These are phyloP conservation scores for Syngnathus rostellatus DNA, from an alignment of 2,797 vertebrate species.

Conservation along the genomic window DNA sequence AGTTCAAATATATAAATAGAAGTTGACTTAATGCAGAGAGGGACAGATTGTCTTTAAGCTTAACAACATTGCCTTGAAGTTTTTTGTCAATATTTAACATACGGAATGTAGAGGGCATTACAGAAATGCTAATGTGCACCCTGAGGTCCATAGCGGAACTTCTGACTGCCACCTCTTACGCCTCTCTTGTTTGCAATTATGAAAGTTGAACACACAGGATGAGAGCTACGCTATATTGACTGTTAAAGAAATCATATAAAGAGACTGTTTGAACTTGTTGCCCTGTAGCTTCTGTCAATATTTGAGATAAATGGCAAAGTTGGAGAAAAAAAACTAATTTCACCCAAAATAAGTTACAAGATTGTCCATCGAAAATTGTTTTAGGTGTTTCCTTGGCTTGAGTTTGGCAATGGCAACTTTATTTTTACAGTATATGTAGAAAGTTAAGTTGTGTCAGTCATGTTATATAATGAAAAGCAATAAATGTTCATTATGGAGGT, in stretches of 20 bases:
- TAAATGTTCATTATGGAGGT: neutral
- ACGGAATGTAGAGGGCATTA: neutral
- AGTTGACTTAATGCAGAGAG: neutral
- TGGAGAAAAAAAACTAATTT: neutral
- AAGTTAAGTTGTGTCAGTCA: neutral
- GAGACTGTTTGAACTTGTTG: neutral
- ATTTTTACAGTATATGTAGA: too few relatives aligned
- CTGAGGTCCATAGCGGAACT: neutral
- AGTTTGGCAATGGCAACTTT: too few relatives aligned
- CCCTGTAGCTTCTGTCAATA: neutral
- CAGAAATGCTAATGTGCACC: neutral
- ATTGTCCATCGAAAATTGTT: too few relatives aligned
- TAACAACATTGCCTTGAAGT: neutral
- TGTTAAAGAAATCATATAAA: neutral
- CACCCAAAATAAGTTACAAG: neutral
- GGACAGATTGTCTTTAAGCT: neutral
- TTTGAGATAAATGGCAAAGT: neutral
- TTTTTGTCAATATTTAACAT: constrained; percentile 6
- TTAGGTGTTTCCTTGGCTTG: too few relatives aligned
- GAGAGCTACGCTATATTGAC: neutral
- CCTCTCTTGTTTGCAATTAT: neutral
- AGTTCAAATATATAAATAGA: neutral
- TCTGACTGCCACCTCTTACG: neutral
- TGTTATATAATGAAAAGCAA: neutral
- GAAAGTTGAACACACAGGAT: neutral